phyloP scores from a whole-genome alignment of 1,140 invertebrate genomes.

The Zaprionus lachaisei region DNA sequence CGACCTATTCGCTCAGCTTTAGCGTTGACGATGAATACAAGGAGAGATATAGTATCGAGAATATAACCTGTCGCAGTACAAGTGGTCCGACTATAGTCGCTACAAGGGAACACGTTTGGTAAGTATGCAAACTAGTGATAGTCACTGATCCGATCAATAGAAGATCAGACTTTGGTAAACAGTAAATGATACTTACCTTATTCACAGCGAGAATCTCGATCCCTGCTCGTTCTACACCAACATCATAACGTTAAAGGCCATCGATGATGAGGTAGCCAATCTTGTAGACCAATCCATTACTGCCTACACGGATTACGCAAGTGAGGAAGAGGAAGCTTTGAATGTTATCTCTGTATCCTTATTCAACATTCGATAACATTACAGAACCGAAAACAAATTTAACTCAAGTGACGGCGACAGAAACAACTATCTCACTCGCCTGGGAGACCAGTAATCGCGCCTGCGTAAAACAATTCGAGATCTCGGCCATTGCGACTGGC shows the following conservation, averaged over 20 bases:
- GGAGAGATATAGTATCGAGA: conserved; percentile 50
- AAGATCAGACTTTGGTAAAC: not conserved
- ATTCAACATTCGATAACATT: not conserved
- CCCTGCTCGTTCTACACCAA: conserved; percentile 64
- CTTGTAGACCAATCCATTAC: conserved; percentile 36
- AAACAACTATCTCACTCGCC: conserved; percentile 50
- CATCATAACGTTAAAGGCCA: conserved; percentile 40
- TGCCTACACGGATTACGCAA: conserved; percentile 62
- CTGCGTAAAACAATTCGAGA: conserved; percentile 54
- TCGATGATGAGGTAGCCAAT: not conserved
- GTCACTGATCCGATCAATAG: not conserved
- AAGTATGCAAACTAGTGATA: not conserved
- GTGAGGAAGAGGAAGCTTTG: conserved; percentile 30
- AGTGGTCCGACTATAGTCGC: conserved; percentile 26
- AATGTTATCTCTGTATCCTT: not conserved
- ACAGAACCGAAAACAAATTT: conserved; percentile 56
- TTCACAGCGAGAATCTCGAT: conserved; percentile 58
- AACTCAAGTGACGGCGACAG: conserved; percentile 41
- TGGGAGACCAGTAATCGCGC: conserved; percentile 68
- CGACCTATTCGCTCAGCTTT: conserved; percentile 57
- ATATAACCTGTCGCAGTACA: conserved; percentile 50
- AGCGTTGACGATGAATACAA: conserved; percentile 43
- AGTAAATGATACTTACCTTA: not conserved
- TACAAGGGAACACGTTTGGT: conserved; percentile 56
- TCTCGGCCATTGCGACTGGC: conserved; percentile 24